Conservation (phyloP, 2,888 invertebrate genomes). For the Cephonodes hylas region DNA sequence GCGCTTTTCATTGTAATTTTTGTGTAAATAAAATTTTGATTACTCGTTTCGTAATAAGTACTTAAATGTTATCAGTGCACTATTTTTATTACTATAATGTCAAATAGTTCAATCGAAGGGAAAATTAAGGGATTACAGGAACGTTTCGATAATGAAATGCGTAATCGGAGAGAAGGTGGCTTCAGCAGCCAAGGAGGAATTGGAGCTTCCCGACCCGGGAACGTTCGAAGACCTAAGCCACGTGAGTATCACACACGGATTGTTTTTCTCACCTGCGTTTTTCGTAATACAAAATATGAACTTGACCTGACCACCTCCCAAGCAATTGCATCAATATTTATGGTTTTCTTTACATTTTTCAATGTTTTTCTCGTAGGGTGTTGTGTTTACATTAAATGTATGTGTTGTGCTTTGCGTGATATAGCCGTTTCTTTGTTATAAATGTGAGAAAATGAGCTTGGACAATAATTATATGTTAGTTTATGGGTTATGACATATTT, state of each 20-base stretch:
- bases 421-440: neutral
- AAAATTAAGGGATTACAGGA: slow-evolving; percentile 92
- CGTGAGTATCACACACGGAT: slow-evolving; percentile 73
- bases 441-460: neutral
- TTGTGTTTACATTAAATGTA: neutral
- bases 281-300: neutral
- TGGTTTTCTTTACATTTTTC: slow-evolving; percentile 9
- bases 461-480: neutral
- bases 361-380: neutral
- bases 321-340: neutral
- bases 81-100: slow-evolving; percentile 77
- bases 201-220: slow-evolving; percentile 74
- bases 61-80: slow-evolving; percentile 64
- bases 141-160: slow-evolving; percentile 83
- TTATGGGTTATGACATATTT: slow-evolving; percentile 8
- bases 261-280: neutral
- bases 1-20: slow-evolving; percentile 66
- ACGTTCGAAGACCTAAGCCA: slow-evolving; percentile 83
- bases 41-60: slow-evolving; percentile 56
- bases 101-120: slow-evolving; percentile 87
- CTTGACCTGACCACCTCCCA: slow-evolving; percentile 6
- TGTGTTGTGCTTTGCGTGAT: neutral
- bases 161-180: slow-evolving; percentile 84
- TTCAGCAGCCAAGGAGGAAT: slow-evolving; percentile 81
- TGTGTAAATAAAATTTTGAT: slow-evolving; percentile 64